Conservation (phyloP, 2,113 vertebrate genomes). For the Symphodus melops region DNA sequence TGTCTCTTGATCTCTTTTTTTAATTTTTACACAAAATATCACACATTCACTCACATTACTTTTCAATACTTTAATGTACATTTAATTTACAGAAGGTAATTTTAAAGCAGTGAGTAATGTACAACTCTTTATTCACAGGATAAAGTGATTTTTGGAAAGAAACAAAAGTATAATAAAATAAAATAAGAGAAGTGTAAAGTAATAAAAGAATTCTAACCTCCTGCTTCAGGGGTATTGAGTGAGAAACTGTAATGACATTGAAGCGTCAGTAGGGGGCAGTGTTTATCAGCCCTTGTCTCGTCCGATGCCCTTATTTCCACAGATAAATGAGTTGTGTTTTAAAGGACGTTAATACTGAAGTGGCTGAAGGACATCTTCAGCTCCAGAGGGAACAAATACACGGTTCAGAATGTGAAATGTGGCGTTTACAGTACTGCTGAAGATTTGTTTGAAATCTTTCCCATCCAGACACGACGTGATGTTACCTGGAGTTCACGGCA, state of each 20-base stretch:
- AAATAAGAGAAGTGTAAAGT: no score
- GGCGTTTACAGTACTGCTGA: background rate
- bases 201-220: background rate
- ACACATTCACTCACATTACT: background rate
- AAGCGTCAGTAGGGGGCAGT: slow-evolving; percentile 71
- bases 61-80: background rate
- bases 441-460: slow-evolving; percentile 5
- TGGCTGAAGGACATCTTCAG: slow-evolving; percentile 19
- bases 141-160: background rate
- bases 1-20: background rate
- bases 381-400: slow-evolving; percentile 12
- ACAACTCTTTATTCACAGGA: background rate
- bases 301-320: background rate
- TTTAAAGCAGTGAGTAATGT: background rate
- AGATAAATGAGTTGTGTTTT: slow-evolving; percentile 11
- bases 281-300: slow-evolving; percentile 40
- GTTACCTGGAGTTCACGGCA: background rate
- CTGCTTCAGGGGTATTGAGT: no score
- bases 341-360: background rate
- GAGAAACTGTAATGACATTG: slow-evolving; percentile 25
- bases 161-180: no score
- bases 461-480: background rate
- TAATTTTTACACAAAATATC: background rate
- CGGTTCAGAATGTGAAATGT: background rate
- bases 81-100: background rate